Evolutionary conservation across 2,888 invertebrate species (phyloP), one percentile per base, ranked within the genome.

Genomic region (Flexamia atlantica): DNA sequence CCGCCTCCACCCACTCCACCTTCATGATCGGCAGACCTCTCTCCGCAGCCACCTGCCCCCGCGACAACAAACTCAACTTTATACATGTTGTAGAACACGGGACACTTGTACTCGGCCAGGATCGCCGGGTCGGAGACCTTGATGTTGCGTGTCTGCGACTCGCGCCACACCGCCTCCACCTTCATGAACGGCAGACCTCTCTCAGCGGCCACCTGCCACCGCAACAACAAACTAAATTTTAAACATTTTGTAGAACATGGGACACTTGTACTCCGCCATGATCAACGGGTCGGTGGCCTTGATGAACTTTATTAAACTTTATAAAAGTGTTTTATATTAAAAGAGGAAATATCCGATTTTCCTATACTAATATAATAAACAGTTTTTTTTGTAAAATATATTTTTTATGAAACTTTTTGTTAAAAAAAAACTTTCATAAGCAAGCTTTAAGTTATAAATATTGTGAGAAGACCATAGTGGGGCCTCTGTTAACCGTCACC

Each of bases 101-200:
- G 95, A 89, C 95, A 92, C 88, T 91, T 90, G 87, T 91, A 92
- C 76, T 90, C 89, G 20, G 92, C 89, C 88, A 97, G 97, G 88
- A 97, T 97, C 81, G 93, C 92, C 0, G 91, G 85, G 85, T 95
- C 94, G 0, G 92, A 91, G 0, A 94, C 95, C 70, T 91, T 91
- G 0, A 95, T 90, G 50, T 86, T 83, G 23, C 85, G 60, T 87
- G 93, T 94, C 64, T 94, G 91, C 82, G 95, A 95, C 1, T 92
- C 91, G 17, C 94, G 91, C 97, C 97, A 98, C 0, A 98, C 91
- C 98, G 98, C 98, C 20, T 93, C 92, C 10, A 93, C 92, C 4
- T 93, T 92, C 94, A 98, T 95, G 12, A 98, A 92, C 40, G 95
- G 94, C 84, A 95, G 92, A 81, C 93, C 92, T 87, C 91, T 91